phyloP scores from a whole-genome alignment of 2,797 vertebrate genomes.

The Aeoliscus strigatus region DNA sequence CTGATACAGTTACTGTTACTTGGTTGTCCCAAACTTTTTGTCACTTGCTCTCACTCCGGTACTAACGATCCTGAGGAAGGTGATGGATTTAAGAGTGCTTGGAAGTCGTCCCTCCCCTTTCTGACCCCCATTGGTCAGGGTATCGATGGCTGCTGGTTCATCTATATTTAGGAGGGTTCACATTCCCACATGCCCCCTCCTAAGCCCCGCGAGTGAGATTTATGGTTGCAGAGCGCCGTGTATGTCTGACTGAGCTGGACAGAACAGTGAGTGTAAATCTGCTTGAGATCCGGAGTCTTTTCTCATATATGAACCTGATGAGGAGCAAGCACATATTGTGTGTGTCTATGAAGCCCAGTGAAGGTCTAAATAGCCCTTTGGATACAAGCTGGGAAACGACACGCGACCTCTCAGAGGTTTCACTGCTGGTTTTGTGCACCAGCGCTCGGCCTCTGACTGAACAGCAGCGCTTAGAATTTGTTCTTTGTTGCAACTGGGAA shows the following conservation, averaged over 20 bases:
- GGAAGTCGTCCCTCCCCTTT: constrained; percentile 58
- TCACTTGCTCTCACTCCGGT: no score
- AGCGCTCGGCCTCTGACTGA: constrained; percentile 4
- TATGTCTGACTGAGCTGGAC: constrained; percentile 36
- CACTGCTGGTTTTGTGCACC: constrained; percentile 36
- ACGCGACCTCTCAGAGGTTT: constrained; percentile 44
- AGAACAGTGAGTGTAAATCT: constrained; percentile 29
- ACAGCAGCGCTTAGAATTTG: constrained; percentile 44
- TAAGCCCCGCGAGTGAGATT: constrained; percentile 68
- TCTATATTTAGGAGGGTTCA: constrained; percentile 76
- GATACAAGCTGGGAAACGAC: constrained; percentile 52
- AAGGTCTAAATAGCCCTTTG: constrained; percentile 46
- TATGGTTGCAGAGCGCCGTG: constrained; percentile 61
- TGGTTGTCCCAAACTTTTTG: no score
- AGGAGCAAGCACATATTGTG: no score
- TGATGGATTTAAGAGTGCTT: constrained; percentile 41
- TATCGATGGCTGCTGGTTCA: constrained; percentile 69
- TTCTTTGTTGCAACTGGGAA: constrained; percentile 63
- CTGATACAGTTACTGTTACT: no score
- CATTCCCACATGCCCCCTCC: constrained; percentile 72
- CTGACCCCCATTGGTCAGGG: constrained; percentile 59
- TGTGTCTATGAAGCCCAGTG: no score
- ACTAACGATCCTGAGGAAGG: constrained; percentile 27
- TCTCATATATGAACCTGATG: no score
- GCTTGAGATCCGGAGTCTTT: constrained; percentile 8